These are phyloP conservation scores for Bambusicola thoracicus DNA, from an alignment of 2,113 vertebrate genomes.

Conservation along the genomic window DNA sequence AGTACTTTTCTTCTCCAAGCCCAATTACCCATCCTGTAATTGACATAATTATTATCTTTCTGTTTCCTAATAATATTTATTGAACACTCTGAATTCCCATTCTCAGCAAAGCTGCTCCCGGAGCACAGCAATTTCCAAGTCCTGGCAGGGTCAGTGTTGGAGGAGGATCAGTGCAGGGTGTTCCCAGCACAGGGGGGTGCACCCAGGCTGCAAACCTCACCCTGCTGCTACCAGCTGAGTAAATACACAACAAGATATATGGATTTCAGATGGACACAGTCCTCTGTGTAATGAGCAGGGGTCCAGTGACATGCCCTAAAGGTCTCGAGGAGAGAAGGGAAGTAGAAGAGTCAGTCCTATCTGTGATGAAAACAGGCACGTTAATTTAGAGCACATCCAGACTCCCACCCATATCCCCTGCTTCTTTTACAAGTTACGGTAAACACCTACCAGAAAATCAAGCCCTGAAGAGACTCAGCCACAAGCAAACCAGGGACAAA, in stretches of 20 bases:
- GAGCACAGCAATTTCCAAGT: slow-evolving; percentile 38
- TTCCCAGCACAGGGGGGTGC: not conserved
- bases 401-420: not conserved
- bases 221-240: not conserved
- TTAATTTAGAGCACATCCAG: not conserved
- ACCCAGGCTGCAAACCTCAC: not conserved
- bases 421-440: not conserved
- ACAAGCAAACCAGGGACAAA: not conserved
- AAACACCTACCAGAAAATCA: not conserved
- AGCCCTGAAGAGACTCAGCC: not conserved
- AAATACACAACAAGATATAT: rapidly evolving
- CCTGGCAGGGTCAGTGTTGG: not conserved
- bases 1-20: slow-evolving; percentile 53
- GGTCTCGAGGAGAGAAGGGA: not conserved
- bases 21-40: slow-evolving; percentile 39
- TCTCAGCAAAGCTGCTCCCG: not conserved
- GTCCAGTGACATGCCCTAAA: not conserved
- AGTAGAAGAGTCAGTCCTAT: not conserved
- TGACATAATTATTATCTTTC: slow-evolving; percentile 51
- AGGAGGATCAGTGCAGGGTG: slow-evolving; percentile 13
- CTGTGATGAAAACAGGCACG: not conserved
- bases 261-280: not conserved
- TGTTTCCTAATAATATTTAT: slow-evolving; percentile 57
- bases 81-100: slow-evolving; percentile 33
- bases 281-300: not conserved